phyloP scores from a whole-genome alignment of 2,113 vertebrate species.

The Okapia johnstoni region DNA sequence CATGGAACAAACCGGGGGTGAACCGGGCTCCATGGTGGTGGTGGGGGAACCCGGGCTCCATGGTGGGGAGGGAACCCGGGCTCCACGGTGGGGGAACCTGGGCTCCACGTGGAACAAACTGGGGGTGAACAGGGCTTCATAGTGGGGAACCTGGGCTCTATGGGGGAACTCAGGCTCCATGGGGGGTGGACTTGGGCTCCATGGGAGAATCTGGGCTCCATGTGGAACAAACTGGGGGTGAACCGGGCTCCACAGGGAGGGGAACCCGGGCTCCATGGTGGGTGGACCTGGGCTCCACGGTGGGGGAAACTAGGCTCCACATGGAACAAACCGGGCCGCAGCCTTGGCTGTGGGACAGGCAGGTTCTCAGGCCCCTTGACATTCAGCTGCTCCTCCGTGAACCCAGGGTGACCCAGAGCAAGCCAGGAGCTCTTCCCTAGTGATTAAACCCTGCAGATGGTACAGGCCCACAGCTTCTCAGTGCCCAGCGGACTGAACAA shows the following conservation, averaged over 20 bases:
- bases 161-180: too few species aligned
- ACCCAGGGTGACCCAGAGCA: background rate
- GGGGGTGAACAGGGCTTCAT: rapidly evolving
- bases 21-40: too few species aligned
- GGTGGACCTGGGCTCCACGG: background rate
- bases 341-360: background rate
- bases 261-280: too few species aligned
- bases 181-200: too few species aligned
- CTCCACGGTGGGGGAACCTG: too few species aligned
- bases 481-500: background rate
- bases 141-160: background rate
- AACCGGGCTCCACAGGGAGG: too few species aligned
- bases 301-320: background rate
- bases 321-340: background rate
- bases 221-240: too few species aligned
- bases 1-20: too few species aligned
- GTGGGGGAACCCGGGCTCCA: too few species aligned
- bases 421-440: background rate
- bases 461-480: rapidly evolving
- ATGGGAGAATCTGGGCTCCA: too few species aligned
- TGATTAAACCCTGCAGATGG: too few species aligned
- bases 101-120: background rate
- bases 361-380: background rate
- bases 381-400: background rate
- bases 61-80: too few species aligned